phyloP scores from a whole-genome alignment of 2,888 invertebrate genomes.

The Dryobotodes eremita region DNA sequence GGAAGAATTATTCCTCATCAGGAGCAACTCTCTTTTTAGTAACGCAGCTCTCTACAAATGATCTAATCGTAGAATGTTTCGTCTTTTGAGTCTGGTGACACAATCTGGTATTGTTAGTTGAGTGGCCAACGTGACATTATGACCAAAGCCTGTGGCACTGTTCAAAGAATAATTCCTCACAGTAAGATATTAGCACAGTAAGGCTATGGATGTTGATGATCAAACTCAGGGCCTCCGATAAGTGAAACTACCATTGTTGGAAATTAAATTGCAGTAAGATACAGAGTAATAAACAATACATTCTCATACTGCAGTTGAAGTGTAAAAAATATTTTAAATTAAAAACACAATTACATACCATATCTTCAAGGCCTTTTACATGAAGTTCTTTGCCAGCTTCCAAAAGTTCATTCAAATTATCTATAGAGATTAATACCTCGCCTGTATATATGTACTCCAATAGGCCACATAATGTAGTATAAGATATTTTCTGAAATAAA shows the following conservation, averaged over 20 bases:
- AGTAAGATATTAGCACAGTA: neutral
- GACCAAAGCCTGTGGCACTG: neutral
- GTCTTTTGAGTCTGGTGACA: neutral
- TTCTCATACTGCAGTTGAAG: neutral
- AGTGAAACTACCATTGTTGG: neutral
- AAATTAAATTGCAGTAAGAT: neutral
- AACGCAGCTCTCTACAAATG: neutral
- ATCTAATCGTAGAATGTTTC: neutral
- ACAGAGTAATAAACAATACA: neutral
- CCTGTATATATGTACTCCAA: conserved; percentile 87
- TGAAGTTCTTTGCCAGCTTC: conserved; percentile 84
- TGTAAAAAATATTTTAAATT: too few relatives aligned
- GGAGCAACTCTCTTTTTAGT: neutral
- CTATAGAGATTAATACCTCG: conserved; percentile 80
- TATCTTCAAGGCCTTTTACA: conserved; percentile 83
- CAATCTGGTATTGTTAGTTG: neutral
- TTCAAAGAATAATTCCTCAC: neutral
- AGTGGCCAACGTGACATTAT: neutral
- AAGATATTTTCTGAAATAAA: conserved; percentile 81
- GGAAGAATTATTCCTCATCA: neutral
- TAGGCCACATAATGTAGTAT: conserved; percentile 78
- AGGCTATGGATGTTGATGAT: neutral
- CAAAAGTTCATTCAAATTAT: conserved; percentile 77
- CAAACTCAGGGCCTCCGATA: neutral
- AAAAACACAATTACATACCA: conserved; percentile 71